A percentile compares a stretch with the other conserved stretches of the same genome.
Conservation (phyloP, 2,113 vertebrate species). For the Pseudois nayaur region DNA sequence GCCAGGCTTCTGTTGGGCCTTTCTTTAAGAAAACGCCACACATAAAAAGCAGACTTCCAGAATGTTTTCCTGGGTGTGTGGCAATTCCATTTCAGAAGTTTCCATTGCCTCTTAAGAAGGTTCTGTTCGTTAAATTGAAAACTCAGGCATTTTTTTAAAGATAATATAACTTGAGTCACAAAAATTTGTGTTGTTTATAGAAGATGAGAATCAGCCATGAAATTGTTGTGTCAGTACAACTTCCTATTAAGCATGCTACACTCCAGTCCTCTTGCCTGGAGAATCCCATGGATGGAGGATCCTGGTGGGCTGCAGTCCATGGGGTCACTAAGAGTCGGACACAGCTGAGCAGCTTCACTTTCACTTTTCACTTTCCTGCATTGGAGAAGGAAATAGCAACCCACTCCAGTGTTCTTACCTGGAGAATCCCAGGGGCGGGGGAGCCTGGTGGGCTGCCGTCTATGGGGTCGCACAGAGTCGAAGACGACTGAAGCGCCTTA, state of each 20-base stretch:
- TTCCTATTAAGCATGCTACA: not conserved
- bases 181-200: not conserved
- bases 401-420: not conserved
- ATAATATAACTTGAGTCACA: not conserved
- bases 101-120: not conserved
- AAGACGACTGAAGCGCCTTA: not conserved
- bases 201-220: not conserved
- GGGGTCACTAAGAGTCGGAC: not conserved
- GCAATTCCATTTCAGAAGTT: not conserved
- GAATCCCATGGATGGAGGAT: not conserved
- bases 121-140: not conserved
- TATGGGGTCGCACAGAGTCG: accelerated
- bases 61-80: not conserved
- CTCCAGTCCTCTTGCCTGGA: not conserved
- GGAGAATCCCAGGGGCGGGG: not conserved
- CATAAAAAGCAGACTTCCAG: not conserved
- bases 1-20: not conserved
- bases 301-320: not conserved
- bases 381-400: not conserved
- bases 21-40: not conserved
- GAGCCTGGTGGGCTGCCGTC: not conserved
- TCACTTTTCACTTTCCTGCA: not conserved
- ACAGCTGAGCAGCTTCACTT: not conserved
- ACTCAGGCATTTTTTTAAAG: not conserved
- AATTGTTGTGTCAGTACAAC: accelerated